These are phyloP conservation scores for Tillus elongatus DNA, from an alignment of 2,888 invertebrate species.

Conservation along the genomic window DNA sequence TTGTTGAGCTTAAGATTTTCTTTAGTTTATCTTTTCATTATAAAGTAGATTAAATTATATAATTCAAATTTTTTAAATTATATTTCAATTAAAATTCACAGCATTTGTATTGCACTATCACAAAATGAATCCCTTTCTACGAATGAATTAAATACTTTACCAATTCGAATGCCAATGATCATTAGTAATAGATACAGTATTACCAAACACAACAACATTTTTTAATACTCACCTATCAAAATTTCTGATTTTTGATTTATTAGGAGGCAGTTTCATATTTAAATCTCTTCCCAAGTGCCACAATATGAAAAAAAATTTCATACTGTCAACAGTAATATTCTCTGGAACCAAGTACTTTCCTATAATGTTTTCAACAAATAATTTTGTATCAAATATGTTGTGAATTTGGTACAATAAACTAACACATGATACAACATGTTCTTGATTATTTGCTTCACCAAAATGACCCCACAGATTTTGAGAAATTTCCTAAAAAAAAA, in stretches of 20 bases:
- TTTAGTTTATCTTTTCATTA: too few relatives aligned
- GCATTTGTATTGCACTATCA: too few relatives aligned
- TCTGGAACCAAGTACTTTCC: conserved; percentile 44
- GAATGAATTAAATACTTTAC: too few relatives aligned
- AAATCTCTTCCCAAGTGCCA: conserved; percentile 73
- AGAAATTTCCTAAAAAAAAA: conserved; percentile 48
- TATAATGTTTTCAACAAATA: conserved; percentile 62
- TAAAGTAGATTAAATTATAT: too few relatives aligned
- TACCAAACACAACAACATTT: too few relatives aligned
- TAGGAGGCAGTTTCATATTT: conserved; percentile 43
- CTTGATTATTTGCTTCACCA: conserved; percentile 47
- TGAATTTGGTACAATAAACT: conserved; percentile 70
- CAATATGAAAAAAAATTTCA: conserved; percentile 56
- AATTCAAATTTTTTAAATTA: too few relatives aligned
- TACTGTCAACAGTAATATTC: conserved; percentile 47
- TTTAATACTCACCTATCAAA: conserved; percentile 55
- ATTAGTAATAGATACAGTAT: too few relatives aligned
- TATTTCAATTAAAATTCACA: too few relatives aligned
- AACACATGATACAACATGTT: conserved; percentile 53
- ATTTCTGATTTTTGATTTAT: conserved; percentile 42
- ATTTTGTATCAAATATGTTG: conserved; percentile 51
- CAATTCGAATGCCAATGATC: too few relatives aligned
- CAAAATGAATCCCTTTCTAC: too few relatives aligned
- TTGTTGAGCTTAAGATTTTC: too few relatives aligned
- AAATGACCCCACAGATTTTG: conserved; percentile 65